Conservation (phyloP, 1,140 invertebrate species). For the Trypoxylus dichotomus region DNA sequence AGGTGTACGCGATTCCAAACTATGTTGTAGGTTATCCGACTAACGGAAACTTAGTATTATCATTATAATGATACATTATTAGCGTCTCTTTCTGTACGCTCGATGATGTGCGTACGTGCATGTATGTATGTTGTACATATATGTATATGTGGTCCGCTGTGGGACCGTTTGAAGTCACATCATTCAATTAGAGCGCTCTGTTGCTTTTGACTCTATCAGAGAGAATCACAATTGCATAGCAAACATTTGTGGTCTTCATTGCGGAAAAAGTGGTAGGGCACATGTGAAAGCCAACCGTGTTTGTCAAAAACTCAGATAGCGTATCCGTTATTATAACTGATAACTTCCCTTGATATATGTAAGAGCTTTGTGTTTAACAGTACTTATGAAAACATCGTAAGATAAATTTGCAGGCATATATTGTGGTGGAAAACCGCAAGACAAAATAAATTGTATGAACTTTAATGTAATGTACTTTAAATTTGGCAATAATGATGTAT, state of each 20-base stretch:
- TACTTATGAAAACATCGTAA: no score
- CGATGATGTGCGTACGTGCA: not conserved
- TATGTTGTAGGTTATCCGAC: not conserved
- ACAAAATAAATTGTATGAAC: no score
- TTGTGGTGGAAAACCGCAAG: no score
- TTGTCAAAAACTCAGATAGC: not conserved
- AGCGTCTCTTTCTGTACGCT: not conserved
- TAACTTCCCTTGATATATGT: no score
- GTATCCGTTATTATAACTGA: not conserved
- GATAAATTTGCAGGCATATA: no score
- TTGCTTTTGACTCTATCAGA: not conserved
- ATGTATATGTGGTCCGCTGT: not conserved
- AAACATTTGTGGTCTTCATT: not conserved
- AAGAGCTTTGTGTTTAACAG: no score
- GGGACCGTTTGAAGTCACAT: conserved; percentile 5
- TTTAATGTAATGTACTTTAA: no score
- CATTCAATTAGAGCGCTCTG: not conserved
- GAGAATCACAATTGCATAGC: not conserved
- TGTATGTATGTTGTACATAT: no score
- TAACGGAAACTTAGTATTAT: conserved; percentile 2
- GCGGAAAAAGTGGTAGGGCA: not conserved
- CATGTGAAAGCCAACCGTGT: not conserved
- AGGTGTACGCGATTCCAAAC: conserved; percentile 2
- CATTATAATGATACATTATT: conserved; percentile 19
- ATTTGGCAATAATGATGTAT: no score